These are phyloP conservation scores for Ciconia maguari DNA, from an alignment of 2,113 vertebrate species.

Conservation along the genomic window DNA sequence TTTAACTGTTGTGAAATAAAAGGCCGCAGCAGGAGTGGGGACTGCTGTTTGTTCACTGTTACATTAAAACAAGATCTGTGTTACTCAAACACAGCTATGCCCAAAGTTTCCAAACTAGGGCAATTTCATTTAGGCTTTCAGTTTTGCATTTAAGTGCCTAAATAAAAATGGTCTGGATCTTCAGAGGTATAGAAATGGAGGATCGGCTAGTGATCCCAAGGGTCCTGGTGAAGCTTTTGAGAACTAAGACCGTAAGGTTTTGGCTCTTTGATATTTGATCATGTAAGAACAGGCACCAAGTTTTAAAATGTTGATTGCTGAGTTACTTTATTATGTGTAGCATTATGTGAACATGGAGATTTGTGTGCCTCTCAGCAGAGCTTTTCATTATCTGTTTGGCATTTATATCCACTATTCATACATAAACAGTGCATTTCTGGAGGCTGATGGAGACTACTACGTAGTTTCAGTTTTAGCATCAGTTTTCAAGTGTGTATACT, in stretches of 20 bases:
- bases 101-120: background rate
- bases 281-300: background rate
- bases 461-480: background rate
- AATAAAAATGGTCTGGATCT: background rate
- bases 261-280: background rate
- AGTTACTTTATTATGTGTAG: background rate
- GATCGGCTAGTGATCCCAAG: background rate
- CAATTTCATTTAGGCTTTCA: background rate
- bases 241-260: background rate
- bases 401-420: background rate
- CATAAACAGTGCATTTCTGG: background rate
- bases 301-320: background rate
- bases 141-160: background rate
- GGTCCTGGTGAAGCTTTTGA: background rate
- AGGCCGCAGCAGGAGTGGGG: background rate
- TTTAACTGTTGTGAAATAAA: background rate
- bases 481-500: background rate
- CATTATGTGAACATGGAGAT: background rate
- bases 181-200: background rate
- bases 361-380: background rate
- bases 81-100: background rate
- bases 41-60: background rate
- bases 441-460: background rate
- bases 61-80: background rate
- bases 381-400: background rate